A percentile compares a stretch with the other conserved stretches of the same genome.
These are phyloP conservation scores for Oncopeltus fasciatus DNA, from an alignment of 1,140 invertebrate genomes.

Conservation along the genomic window DNA sequence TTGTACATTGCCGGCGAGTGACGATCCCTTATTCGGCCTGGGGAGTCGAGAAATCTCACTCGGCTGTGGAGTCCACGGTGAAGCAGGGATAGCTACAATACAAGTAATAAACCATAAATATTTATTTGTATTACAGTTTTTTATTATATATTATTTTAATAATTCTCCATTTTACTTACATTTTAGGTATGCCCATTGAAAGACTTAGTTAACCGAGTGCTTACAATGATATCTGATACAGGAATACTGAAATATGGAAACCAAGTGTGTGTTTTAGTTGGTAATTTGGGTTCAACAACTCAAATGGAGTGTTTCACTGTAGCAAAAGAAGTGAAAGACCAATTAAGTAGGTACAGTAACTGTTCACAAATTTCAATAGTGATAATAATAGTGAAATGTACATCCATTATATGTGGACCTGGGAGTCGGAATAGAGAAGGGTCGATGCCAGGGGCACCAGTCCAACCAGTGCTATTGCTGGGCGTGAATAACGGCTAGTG, in stretches of 20 bases:
- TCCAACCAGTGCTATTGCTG: too few relatives aligned
- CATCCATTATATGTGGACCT: too few relatives aligned
- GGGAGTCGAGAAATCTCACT: conserved; percentile 57
- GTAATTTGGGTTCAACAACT: conserved; percentile 65
- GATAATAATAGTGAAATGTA: too few relatives aligned
- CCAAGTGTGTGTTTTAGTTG: conserved; percentile 51
- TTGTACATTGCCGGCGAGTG: conserved; percentile 54
- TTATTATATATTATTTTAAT: too few relatives aligned
- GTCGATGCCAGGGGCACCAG: too few relatives aligned
- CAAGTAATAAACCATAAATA: not conserved
- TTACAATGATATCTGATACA: conserved; percentile 35
- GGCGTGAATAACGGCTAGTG: too few relatives aligned
- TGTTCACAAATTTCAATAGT: too few relatives aligned
- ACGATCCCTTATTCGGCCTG: conserved; percentile 45
- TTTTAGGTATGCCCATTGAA: too few relatives aligned
- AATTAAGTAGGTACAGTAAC: conserved; percentile 36
- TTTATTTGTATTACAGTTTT: not conserved
- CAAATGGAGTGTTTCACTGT: conserved; percentile 65
- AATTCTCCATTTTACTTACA: too few relatives aligned
- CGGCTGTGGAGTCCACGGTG: conserved; percentile 73
- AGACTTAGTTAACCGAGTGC: conserved; percentile 33
- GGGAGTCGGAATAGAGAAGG: too few relatives aligned
- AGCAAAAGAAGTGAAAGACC: conserved; percentile 46
- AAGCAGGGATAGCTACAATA: conserved; percentile 53
- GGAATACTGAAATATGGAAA: conserved; percentile 37